phyloP scores from a whole-genome alignment of 2,888 invertebrate species.

The Lasioglossum lativentre region DNA sequence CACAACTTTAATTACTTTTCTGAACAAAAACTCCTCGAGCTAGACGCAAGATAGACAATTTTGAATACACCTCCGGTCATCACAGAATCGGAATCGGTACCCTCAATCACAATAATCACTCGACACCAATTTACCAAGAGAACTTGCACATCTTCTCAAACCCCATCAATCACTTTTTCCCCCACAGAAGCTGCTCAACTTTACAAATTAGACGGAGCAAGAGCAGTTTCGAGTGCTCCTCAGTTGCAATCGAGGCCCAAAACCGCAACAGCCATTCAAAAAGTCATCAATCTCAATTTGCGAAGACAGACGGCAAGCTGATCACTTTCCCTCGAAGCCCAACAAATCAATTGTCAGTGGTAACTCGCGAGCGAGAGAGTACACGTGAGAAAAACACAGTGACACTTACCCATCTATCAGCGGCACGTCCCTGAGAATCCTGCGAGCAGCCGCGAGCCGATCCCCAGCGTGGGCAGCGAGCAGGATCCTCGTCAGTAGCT shows the following conservation, averaged over 20 bases:
- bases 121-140: neutral
- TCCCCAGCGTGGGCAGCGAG: slow-evolving; percentile 82
- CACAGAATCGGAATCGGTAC: neutral
- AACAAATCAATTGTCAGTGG: slow-evolving; percentile 4
- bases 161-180: neutral
- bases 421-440: slow-evolving; percentile 81
- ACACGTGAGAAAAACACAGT: neutral
- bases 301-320: neutral
- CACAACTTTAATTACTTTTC: neutral
- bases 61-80: neutral
- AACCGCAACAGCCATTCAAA: slow-evolving; percentile 1
- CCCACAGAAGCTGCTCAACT: neutral
- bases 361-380: neutral
- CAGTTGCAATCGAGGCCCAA: neutral
- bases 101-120: neutral
- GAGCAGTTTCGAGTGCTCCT: neutral
- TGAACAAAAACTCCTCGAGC: neutral
- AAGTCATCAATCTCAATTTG: neutral
- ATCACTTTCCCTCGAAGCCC: neutral
- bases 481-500: slow-evolving; percentile 82
- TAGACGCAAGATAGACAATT: neutral
- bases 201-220: neutral
- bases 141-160: neutral
- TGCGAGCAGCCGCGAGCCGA: slow-evolving; percentile 82
- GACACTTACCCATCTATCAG: slow-evolving; percentile 81